Evolutionary conservation across 2,113 vertebrate genomes (phyloP).

Genomic region (Leucopsar rothschildi): DNA sequence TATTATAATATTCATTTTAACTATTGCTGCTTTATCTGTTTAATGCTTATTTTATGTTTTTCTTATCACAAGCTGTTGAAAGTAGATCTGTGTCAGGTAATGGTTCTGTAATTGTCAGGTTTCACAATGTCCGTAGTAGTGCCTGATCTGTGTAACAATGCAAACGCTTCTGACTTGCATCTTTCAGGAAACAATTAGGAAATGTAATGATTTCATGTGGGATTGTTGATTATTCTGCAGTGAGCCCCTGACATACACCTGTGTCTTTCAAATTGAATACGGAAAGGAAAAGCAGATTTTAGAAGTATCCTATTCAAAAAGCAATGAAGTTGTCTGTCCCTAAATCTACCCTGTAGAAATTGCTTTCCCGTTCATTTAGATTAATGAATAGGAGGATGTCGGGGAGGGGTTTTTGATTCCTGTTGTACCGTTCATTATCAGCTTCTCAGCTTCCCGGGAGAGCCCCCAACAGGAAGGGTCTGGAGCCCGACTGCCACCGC

Average conservation of each 20-base stretch:
- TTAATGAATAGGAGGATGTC: background rate
- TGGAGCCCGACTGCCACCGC: accelerated
- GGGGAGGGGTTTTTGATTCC: background rate
- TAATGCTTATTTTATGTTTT: background rate
- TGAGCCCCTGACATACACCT: background rate
- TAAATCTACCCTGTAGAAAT: background rate
- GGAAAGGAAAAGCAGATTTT: background rate
- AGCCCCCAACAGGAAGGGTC: background rate
- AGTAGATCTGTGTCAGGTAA: background rate
- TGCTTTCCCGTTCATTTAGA: background rate
- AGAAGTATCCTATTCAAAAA: background rate
- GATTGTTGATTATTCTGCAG: background rate
- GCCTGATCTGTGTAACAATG: background rate
- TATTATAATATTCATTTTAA: background rate
- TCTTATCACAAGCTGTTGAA: background rate
- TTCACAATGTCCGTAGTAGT: background rate
- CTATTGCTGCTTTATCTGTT: background rate
- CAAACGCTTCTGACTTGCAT: background rate
- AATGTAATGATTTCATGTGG: background rate
- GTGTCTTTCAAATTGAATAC: background rate
- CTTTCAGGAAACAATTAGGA: background rate
- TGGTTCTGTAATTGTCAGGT: background rate
- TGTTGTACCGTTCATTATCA: background rate
- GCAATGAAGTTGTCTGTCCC: background rate
- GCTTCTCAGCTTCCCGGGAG: background rate